phyloP scores from a whole-genome alignment of 2,797 vertebrate genomes.

The Paramormyrops hopkinsi region DNA sequence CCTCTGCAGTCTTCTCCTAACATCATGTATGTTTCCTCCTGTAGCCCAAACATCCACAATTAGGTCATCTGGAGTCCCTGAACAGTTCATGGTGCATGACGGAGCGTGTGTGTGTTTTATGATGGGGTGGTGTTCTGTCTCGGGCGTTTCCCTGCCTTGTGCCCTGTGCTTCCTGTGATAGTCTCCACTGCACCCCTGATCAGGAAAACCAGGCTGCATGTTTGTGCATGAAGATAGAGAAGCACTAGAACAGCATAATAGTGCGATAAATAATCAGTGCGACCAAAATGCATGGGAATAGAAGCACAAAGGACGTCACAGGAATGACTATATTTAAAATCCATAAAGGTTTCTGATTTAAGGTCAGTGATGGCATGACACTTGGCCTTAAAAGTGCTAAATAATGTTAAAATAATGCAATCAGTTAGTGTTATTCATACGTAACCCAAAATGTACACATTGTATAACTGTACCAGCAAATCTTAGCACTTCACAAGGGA shows the following conservation, averaged over 20 bases:
- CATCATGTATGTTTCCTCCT: not conserved
- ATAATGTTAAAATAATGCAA: not conserved
- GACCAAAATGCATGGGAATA: not conserved
- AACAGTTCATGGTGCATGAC: not conserved
- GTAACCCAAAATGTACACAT: not conserved
- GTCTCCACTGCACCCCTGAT: not conserved
- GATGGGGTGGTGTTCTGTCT: not conserved
- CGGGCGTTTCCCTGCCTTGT: not conserved
- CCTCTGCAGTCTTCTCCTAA: not conserved
- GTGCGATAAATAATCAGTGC: not conserved
- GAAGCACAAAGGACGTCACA: not conserved
- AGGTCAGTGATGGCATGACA: not conserved
- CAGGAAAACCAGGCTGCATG: not conserved
- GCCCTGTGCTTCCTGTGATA: not conserved
- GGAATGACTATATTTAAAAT: not conserved
- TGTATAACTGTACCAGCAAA: not conserved
- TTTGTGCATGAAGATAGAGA: not conserved
- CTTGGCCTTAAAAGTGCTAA: not conserved
- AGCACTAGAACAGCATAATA: not conserved
- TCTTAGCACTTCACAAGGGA: not conserved
- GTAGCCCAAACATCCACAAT: not conserved
- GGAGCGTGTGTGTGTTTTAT: not conserved
- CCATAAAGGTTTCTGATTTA: not conserved
- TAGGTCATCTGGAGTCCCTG: not conserved
- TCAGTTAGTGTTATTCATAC: not conserved